Evolutionary conservation across 2,888 invertebrate genomes (phyloP), one percentile per base, ranked within the genome.

Genomic region (Seira sanloemensis): DNA sequence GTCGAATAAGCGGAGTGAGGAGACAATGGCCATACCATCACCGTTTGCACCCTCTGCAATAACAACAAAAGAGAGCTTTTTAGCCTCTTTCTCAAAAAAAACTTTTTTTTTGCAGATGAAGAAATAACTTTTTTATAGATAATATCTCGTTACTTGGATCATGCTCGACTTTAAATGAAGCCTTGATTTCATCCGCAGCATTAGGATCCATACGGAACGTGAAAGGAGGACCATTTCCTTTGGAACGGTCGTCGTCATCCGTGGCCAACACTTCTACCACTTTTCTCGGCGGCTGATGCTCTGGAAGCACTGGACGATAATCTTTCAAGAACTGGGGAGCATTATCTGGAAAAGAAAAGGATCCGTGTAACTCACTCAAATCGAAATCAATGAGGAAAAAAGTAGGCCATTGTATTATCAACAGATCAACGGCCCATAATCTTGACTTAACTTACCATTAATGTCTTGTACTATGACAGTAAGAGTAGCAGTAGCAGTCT

Each of bases 171-270:
- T 97, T 97, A 92, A 99, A 98, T 25, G 97, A 97, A 46, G 97
- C 96, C 90, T 97, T 93, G 87, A 98, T 97, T 87, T 97, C 95
- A 91, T 98, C 97, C 91, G 97, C 97, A 1, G 97, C 97, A 89
- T 97, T 97, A 54, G 97, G 97, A 90, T 98, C 97, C 92, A 98
- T 93, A 89, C 97, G 93, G 92, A 98, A 96, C 90, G 97, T 95
- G 93, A 98, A 98, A n/a, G 98, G 98, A 62, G 98, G 98, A 0
- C 98, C 98, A 91, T 98, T 98, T 90, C 96, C 97, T 91, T 97
- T 97, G 0, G 96, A 97, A 88, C 97, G 93, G 91, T 97, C 97
- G 90, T 97, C 97, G 90, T 97, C 97, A 90, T 97, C 97, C 1
- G 97, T 97, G 0, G 97, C 97, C 89, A 97, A 92, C 87, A 97